Conservation (phyloP, 2,797 vertebrate species). For the Platyrinchus mystaceus region DNA sequence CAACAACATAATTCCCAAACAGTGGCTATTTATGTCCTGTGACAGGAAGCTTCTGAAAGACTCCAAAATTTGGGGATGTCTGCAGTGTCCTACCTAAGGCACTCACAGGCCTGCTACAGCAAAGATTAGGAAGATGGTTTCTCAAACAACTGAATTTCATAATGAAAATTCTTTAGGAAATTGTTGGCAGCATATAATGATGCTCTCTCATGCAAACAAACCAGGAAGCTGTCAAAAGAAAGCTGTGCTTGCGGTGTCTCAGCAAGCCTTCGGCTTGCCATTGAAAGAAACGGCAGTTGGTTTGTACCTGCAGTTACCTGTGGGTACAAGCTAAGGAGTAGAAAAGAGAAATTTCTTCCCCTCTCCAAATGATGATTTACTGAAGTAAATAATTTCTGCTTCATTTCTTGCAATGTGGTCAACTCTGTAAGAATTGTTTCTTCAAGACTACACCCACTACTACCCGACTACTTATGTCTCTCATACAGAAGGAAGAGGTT, state of each 20-base stretch:
- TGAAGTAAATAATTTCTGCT: not conserved
- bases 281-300: not conserved
- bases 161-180: not conserved
- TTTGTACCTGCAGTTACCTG: not conserved
- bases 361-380: not conserved
- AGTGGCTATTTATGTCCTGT: not conserved
- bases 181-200: not conserved
- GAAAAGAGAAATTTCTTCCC: not conserved
- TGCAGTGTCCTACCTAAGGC: not conserved
- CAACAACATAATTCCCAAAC: not conserved
- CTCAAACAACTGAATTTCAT: not conserved
- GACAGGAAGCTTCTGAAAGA: not conserved
- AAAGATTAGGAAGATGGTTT: not conserved
- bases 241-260: not conserved
- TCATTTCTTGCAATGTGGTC: not conserved
- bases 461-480: not conserved
- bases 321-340: not conserved
- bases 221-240: not conserved
- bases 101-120: not conserved
- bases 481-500: not conserved
- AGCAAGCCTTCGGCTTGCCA: not conserved
- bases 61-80: not conserved
- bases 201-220: not conserved
- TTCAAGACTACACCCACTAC: not conserved
- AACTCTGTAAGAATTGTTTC: not conserved